Evolutionary conservation across 1,140 invertebrate species (phyloP), one percentile per base, ranked within the genome.

Genomic region (Heliconius nattereri): DNA sequence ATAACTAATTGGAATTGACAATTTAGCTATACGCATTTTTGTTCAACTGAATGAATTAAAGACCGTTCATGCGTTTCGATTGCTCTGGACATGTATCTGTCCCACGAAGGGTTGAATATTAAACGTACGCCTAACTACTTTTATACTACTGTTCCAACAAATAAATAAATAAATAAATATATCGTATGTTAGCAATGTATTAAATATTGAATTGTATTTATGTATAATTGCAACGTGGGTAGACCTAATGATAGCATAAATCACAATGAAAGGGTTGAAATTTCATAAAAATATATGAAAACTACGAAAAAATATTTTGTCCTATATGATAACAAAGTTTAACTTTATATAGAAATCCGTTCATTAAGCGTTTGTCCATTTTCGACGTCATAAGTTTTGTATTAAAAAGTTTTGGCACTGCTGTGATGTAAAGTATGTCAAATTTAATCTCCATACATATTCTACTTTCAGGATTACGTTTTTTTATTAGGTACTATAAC

Each of bases 81-180:
- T 85, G 81, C 73, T 78, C 81, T 76, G 83, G 82, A 85, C 82
- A 81, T 77, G 73, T 79, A 79, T 79, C 81, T 70, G 54, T 73
- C 60, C 23, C 77, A 81, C 45, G 79, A 82, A 85, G 80, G 81
- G 84, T 80, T 81, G 71, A 75, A 83, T 66, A 66, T 66, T 66
- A 66, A 66, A 11, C 20, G 2, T 29, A 26, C 29, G 6, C 26
- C n/a, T 0, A 32, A 0, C 32, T 57, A 23, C n/a, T 57, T 29
- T 29, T 66, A 26, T 26, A 66, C 9, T 29, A 26, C 11, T 26
- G 8, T 66, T 3, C 9, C 9, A 66, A 66, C 1, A 66, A 13
- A 66, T 57, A 57, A 20, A n/a, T 57, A 23, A 57, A 66, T 57
- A 23, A 20, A n/a, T 57, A 3, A 23, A 20, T 20, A 20, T 20